Percentiles rank a stretch among this genome's conserved stretches.
These are phyloP conservation scores for Megalops cyprinoides DNA, from an alignment of 2,797 vertebrate genomes.

Conservation along the genomic window DNA sequence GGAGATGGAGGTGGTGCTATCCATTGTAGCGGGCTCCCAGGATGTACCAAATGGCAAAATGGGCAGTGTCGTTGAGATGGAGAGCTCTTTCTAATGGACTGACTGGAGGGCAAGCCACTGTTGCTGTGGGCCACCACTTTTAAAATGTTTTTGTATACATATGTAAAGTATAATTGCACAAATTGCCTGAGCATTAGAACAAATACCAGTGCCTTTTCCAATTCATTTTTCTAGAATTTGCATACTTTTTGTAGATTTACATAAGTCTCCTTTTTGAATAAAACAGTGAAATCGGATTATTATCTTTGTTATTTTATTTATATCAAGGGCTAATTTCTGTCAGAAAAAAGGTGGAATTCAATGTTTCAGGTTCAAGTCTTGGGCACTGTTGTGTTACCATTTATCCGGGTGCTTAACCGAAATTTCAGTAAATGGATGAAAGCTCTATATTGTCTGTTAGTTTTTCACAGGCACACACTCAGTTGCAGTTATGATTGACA, in stretches of 20 bases:
- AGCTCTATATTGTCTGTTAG: too few relatives aligned
- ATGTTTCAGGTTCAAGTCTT: too few relatives aligned
- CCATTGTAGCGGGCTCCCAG: slow-evolving; percentile 31
- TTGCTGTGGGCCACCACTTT: not conserved
- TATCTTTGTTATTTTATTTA: not conserved
- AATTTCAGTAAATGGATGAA: too few relatives aligned
- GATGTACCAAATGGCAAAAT: slow-evolving; percentile 30
- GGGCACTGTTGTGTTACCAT: too few relatives aligned
- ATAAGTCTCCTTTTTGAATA: slow-evolving; percentile 12
- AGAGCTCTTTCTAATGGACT: slow-evolving; percentile 62
- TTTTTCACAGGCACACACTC: too few relatives aligned
- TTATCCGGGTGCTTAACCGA: too few relatives aligned
- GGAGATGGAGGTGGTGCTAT: slow-evolving; percentile 69
- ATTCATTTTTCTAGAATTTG: not conserved
- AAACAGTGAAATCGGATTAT: not conserved
- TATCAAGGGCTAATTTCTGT: too few relatives aligned
- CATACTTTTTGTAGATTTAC: slow-evolving; percentile 4
- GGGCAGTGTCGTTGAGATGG: slow-evolving; percentile 48
- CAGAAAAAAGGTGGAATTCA: too few relatives aligned
- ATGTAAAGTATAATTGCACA: slow-evolving; percentile 4
- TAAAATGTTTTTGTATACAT: not conserved
- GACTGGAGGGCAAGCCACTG: not conserved
- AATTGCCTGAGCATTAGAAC: not conserved
- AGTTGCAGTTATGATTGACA: too few relatives aligned
- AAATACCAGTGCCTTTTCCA: not conserved